Percentiles rank a stretch among this genome's conserved stretches.
phyloP scores from a whole-genome alignment of 2,797 vertebrate genomes.

The Poecilia gillii region DNA sequence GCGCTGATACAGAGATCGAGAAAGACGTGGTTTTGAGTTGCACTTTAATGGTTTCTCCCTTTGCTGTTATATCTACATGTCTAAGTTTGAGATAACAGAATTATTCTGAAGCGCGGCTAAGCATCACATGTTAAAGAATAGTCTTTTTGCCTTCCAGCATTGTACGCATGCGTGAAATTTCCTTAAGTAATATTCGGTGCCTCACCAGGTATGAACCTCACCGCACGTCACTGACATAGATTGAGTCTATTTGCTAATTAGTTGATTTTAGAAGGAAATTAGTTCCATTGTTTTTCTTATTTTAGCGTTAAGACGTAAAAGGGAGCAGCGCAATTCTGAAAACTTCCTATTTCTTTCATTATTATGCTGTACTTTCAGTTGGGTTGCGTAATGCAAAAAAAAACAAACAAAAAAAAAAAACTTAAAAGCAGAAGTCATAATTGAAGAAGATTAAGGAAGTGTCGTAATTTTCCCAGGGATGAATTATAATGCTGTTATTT shows the following conservation, averaged over 20 bases:
- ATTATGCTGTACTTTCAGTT: neutral
- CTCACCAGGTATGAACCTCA: too few relatives aligned
- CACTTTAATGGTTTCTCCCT: too few relatives aligned
- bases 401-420: too few relatives aligned
- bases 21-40: too few relatives aligned
- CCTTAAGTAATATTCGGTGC: too few relatives aligned
- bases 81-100: too few relatives aligned
- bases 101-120: too few relatives aligned
- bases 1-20: too few relatives aligned
- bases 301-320: neutral
- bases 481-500: neutral
- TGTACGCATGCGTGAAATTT: too few relatives aligned
- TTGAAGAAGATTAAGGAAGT: neutral
- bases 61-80: too few relatives aligned
- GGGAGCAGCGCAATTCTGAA: neutral
- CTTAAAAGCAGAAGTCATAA: neutral
- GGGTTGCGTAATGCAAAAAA: neutral
- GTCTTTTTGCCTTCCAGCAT: too few relatives aligned
- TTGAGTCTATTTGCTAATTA: neutral
- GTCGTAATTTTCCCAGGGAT: neutral
- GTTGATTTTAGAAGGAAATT: neutral
- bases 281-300: neutral
- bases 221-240: neutral
- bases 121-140: too few relatives aligned
- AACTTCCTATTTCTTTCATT: neutral